Base-by-base conservation (phyloP, 1,140 invertebrate genomes). In the Drosophila miranda region DNA sequence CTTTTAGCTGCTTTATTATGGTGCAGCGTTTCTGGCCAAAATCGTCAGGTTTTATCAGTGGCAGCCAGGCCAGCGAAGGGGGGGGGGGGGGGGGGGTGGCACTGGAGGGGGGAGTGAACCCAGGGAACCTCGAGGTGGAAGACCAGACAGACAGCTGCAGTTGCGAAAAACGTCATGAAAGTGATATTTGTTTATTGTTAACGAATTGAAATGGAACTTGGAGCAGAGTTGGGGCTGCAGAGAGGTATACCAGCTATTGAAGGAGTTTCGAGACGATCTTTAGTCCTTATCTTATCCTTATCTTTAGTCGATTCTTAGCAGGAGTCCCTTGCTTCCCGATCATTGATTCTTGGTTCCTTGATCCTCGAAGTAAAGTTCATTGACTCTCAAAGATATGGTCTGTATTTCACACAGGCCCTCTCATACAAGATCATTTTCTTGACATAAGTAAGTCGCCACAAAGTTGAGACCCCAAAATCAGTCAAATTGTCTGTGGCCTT, bases 1-100 rank as follows among this genome's bases (percentile, higher is more conserved):
- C 73, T 84, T 86, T 84, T 83, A 59, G 68, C 53, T 75, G 71
- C 51, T 79, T 82, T 78, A 70, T 83, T 82, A 67, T 67, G 57
- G 59, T 74, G 59, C 50, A 54, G 38, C 19, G 30, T 45, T 4
- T 26, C 21, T 67, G 43, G 61, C 50, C 56, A 54, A 78, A 76
- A 82, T 81, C 73, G 64, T 77, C 78, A 52, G 75, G 73, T 63
- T 77, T 73, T 81, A 81, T 81, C 78, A 71, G 64, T 78, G 66
- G 64, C 68, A 57, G 13, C 30, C 41, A 5, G 42, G 21, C n/a
- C 16, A 46, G 23, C 23, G 23, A 5, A 26, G 23, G 21, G n/a
- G 6, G 7, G 54, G 53, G 19, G 19, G 19, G 2, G 1, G 19
- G 19, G 55, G 42, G 11, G n/a, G 14, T 44, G 48, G 19, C 19